Conservation (phyloP, 2,888 invertebrate species). For the Drosophila quinaria region DNA sequence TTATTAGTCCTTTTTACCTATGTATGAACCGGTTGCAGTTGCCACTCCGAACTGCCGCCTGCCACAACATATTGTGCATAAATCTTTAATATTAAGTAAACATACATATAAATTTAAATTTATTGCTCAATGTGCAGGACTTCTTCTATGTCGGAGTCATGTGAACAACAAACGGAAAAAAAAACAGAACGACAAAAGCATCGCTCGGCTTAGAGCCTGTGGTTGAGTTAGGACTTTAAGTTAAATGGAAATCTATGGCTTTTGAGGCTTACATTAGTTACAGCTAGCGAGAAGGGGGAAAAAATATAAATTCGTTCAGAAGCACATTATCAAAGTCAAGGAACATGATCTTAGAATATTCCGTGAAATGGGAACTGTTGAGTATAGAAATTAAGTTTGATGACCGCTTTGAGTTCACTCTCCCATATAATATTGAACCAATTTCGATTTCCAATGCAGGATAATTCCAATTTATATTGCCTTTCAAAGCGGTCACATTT, state of each 20-base stretch:
- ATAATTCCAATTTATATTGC: not conserved
- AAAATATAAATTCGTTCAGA: slow-evolving; percentile 24
- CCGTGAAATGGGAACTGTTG: not conserved
- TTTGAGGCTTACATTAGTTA: slow-evolving; percentile 61
- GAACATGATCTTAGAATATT: not conserved
- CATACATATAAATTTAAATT: slow-evolving; percentile 77
- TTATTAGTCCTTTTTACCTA: slow-evolving; percentile 68
- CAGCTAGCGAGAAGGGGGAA: slow-evolving; percentile 5
- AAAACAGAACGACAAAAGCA: slow-evolving; percentile 26
- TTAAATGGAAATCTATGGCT: slow-evolving; percentile 78
- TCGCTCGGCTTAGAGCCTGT: slow-evolving; percentile 37
- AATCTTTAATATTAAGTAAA: slow-evolving; percentile 79
- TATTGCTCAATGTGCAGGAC: slow-evolving; percentile 71
- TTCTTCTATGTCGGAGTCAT: slow-evolving; percentile 40
- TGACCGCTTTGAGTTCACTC: not conserved
- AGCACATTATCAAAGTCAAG: slow-evolving; percentile 5
- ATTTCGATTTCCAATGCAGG: not conserved
- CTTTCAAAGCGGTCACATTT: not conserved
- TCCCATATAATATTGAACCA: not conserved
- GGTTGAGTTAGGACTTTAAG: slow-evolving; percentile 66
- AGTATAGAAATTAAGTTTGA: not conserved
- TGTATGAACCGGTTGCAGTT: slow-evolving; percentile 49
- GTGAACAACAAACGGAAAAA: slow-evolving; percentile 17
- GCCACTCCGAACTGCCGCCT: slow-evolving; percentile 26
- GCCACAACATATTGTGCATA: slow-evolving; percentile 68